These are phyloP conservation scores for Philopotamus ludificatus DNA, from an alignment of 1,140 invertebrate genomes.

Conservation along the genomic window DNA sequence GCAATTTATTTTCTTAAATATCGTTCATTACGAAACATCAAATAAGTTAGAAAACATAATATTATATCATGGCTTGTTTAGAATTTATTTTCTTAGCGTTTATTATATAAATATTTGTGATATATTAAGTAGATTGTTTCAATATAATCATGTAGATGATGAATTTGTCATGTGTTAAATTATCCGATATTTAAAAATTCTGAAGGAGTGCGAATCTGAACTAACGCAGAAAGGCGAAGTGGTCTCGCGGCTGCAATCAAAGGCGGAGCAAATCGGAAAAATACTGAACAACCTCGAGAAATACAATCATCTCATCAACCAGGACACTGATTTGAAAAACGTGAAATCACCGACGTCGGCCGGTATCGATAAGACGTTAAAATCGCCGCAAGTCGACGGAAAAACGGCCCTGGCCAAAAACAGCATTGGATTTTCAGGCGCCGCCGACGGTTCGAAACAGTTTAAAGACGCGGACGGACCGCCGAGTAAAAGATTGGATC, in stretches of 20 bases:
- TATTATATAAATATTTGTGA: too few relatives aligned
- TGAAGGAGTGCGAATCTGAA: slow-evolving; percentile 88
- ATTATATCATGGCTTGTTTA: too few relatives aligned
- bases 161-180: too few relatives aligned
- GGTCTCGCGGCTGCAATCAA: slow-evolving; percentile 84
- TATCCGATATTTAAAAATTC: slow-evolving; percentile 29
- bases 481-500: slow-evolving; percentile 51
- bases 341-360: slow-evolving; percentile 58
- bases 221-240: slow-evolving; percentile 88
- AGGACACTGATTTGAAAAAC: slow-evolving; percentile 58
- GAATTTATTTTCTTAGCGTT: slow-evolving; percentile 1
- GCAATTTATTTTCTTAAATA: too few relatives aligned
- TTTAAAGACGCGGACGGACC: slow-evolving; percentile 50
- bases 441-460: slow-evolving; percentile 45
- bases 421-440: slow-evolving; percentile 47
- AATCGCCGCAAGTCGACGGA: slow-evolving; percentile 47
- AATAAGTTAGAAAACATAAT: too few relatives aligned
- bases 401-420: slow-evolving; percentile 41
- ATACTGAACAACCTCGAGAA: slow-evolving; percentile 87
- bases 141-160: not conserved
- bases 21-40: too few relatives aligned
- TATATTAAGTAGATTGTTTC: not conserved
- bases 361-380: slow-evolving; percentile 54
- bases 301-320: slow-evolving; percentile 71
- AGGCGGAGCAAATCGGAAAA: slow-evolving; percentile 87